A percentile compares a stretch with the other conserved stretches of the same genome.
phyloP scores from a whole-genome alignment of 2,797 vertebrate species.

The Ptychadena robeensis region DNA sequence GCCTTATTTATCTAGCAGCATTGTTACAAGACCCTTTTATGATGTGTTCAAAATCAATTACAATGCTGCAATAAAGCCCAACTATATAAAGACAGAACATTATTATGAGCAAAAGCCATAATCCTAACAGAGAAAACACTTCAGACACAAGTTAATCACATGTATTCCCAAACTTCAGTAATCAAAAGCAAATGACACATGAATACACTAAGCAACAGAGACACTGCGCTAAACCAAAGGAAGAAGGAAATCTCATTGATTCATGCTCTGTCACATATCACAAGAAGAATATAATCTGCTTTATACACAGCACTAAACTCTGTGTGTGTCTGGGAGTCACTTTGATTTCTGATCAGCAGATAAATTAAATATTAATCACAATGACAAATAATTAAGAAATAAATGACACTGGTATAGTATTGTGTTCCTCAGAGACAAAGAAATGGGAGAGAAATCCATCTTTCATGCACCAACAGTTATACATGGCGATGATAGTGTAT shows the following conservation, averaged over 20 bases:
- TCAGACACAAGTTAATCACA: slow-evolving; percentile 34
- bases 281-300: slow-evolving; percentile 36
- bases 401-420: neutral
- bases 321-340: neutral
- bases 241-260: slow-evolving; percentile 37
- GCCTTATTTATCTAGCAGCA: neutral
- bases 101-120: slow-evolving; percentile 9
- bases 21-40: neutral
- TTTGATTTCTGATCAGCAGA: slow-evolving; percentile 51
- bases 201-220: slow-evolving; percentile 16
- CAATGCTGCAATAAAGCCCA: slow-evolving; percentile 1
- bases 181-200: slow-evolving; percentile 26
- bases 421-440: neutral
- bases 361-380: neutral
- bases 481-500: neutral
- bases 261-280: slow-evolving; percentile 47
- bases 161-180: slow-evolving; percentile 15
- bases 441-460: neutral
- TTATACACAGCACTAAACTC: slow-evolving; percentile 9
- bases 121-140: slow-evolving; percentile 27
- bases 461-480: neutral
- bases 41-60: slow-evolving; percentile 6
- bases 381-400: slow-evolving; percentile 8
- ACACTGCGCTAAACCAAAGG: slow-evolving; percentile 7
- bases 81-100: slow-evolving; percentile 10